Base-by-base conservation (phyloP, 1,140 invertebrate genomes). In the Microplitis mediator region DNA sequence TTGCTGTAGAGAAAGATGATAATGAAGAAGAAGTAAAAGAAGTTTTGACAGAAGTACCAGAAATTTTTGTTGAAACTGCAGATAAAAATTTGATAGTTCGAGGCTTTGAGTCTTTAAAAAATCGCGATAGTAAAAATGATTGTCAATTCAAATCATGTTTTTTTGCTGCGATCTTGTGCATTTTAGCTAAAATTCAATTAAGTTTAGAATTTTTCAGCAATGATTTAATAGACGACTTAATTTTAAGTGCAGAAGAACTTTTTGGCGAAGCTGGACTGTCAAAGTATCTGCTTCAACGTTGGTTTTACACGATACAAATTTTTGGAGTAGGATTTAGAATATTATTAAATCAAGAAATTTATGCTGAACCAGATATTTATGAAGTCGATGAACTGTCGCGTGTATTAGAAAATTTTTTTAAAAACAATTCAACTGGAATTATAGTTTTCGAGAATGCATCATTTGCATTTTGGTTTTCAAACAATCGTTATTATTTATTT, bases 91-190 rank as follows among this genome's bases (percentile, higher is more conserved):
- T 76, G 4, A 78, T 85, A 54, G 77, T 87, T 9, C 71, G 51
- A 8, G 84, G 78, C 4, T 79, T 74, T 2, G 68, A 66, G 4
- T 73, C 60, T 34, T 69, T 86, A 0, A 31, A 73, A 39, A 69
- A 82, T 71, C 79, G 81, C 5, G 16, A 36, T 0, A 34, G 6
- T 4, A 3, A 14, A 0, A 76, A 82, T 14, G n/a, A 51, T 0
- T 70, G 35, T 45, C 75, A 86, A 4, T 82, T 82, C 9, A 86
- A 84, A 56, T 63, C 79, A 0, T 87, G 85, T 45, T 84, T 81
- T 16, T 84, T 79, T 51, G 73, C 83, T 0, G 78, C 83, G 0
- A 76, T 86, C 31, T 31, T 87, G 0, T 82, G 84, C 32, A 81
- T 87, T 8, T 45, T 87, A 2, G 51, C 79, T 0, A 87, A 86